These are phyloP conservation scores for Aleiodes testaceus DNA, from an alignment of 2,888 invertebrate species.

Conservation along the genomic window DNA sequence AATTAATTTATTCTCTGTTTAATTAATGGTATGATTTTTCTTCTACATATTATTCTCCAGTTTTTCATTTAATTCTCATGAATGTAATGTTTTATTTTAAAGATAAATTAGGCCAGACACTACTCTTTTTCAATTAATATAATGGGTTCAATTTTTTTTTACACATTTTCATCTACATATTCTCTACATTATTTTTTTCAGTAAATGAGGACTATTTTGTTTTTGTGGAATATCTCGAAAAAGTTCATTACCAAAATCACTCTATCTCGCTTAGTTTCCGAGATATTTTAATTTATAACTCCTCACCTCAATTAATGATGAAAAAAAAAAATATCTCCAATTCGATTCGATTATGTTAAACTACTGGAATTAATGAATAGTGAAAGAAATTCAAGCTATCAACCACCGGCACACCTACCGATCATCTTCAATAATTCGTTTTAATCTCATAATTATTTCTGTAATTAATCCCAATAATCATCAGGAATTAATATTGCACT, in stretches of 20 bases:
- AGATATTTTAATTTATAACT: no score
- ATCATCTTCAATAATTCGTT: conserved; percentile 10
- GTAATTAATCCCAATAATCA: no score
- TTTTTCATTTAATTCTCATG: conserved; percentile 30
- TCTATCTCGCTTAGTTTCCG: no score
- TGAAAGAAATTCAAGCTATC: neutral
- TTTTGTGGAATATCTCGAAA: no score
- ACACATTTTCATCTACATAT: neutral
- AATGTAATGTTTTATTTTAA: conserved; percentile 40
- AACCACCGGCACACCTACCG: conserved; percentile 21
- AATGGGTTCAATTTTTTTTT: conserved; percentile 17
- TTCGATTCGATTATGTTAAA: no score
- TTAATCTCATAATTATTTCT: neutral
- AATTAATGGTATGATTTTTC: conserved; percentile 36
- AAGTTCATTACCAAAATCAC: no score
- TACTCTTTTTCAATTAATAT: conserved; percentile 65
- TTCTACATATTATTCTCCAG: conserved; percentile 24
- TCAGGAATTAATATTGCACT: no score
- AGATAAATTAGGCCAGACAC: conserved; percentile 70
- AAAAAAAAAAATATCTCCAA: no score
- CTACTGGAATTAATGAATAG: no score
- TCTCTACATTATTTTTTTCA: conserved; percentile 22
- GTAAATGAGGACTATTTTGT: no score
- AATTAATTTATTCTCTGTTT: conserved; percentile 51
- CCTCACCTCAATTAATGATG: no score